These are phyloP conservation scores for Hyphantria cunea DNA, from an alignment of 1,140 invertebrate species.

Conservation along the genomic window DNA sequence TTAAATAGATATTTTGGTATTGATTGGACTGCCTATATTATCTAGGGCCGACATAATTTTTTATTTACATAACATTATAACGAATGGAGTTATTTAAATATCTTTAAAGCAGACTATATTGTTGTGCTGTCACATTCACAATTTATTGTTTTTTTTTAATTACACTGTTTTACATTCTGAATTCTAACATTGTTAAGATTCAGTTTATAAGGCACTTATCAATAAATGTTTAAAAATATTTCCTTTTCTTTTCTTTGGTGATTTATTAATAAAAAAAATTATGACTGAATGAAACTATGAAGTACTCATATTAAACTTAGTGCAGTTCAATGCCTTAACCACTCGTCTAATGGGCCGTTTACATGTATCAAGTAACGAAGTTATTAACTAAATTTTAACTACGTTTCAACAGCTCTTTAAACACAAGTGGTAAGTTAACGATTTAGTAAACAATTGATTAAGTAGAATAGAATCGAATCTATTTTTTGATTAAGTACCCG, in stretches of 20 bases:
- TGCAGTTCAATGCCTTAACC: no score
- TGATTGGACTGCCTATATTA: neutral
- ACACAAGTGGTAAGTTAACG: no score
- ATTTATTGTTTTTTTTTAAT: conserved; percentile 25
- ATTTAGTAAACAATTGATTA: no score
- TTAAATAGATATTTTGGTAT: neutral
- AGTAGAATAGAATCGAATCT: no score
- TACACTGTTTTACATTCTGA: conserved; percentile 27
- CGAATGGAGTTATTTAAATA: conserved; percentile 16
- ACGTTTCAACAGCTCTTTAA: no score
- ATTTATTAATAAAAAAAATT: no score
- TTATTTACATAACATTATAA: conserved; percentile 1
- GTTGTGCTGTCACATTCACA: conserved; percentile 27
- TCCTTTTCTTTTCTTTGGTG: neutral
- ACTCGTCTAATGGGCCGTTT: no score
- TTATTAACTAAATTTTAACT: no score
- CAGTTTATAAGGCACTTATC: conserved; percentile 33
- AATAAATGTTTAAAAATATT: conserved; percentile 26
- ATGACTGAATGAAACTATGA: no score
- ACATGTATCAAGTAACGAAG: no score
- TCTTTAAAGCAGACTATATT: conserved; percentile 9
- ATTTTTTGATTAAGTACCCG: no score
- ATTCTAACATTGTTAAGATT: conserved; percentile 18
- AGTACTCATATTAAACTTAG: no score
- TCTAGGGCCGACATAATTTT: neutral